A percentile compares a stretch with the other conserved stretches of the same genome.
Conservation (phyloP, 2,888 invertebrate species). For the Eupelmus urozonus region DNA sequence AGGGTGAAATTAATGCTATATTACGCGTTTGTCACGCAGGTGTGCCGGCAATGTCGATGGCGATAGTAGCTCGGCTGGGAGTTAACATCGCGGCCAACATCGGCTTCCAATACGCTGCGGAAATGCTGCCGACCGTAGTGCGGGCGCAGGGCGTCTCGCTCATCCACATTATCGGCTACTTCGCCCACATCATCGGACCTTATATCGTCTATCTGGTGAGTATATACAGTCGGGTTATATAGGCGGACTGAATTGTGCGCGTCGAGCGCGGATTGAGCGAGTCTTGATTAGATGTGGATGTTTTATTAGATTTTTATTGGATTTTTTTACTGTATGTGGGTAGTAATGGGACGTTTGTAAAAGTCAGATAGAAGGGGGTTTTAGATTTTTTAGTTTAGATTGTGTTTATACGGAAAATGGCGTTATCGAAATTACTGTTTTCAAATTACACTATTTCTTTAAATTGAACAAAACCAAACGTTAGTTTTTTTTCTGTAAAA, state of each 20-base stretch:
- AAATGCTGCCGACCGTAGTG: constrained; percentile 91
- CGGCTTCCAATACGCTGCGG: constrained; percentile 93
- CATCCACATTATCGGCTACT: constrained; percentile 92
- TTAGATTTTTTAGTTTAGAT: too few species aligned
- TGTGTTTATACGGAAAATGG: too few species aligned
- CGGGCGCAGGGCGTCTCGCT: constrained; percentile 92
- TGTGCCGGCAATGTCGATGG: constrained; percentile 86
- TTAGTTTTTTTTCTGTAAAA: too few species aligned
- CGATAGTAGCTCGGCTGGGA: constrained; percentile 90
- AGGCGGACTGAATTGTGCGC: too few species aligned
- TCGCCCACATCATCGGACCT: constrained; percentile 89
- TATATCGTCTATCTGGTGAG: constrained; percentile 91
- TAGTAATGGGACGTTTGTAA: too few species aligned
- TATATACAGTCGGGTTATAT: not conserved
- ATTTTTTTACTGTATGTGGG: too few species aligned
- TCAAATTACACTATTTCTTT: too few species aligned
- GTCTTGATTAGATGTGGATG: too few species aligned
- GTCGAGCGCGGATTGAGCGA: not conserved
- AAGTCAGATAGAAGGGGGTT: too few species aligned
- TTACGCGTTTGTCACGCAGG: constrained; percentile 78
- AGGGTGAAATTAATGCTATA: not conserved
- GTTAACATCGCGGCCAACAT: constrained; percentile 95
- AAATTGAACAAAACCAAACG: too few species aligned
- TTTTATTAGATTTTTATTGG: too few species aligned
- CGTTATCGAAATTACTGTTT: too few species aligned